Conservation (phyloP, 2,113 vertebrate species). For the Paedocypris sp. region DNA sequence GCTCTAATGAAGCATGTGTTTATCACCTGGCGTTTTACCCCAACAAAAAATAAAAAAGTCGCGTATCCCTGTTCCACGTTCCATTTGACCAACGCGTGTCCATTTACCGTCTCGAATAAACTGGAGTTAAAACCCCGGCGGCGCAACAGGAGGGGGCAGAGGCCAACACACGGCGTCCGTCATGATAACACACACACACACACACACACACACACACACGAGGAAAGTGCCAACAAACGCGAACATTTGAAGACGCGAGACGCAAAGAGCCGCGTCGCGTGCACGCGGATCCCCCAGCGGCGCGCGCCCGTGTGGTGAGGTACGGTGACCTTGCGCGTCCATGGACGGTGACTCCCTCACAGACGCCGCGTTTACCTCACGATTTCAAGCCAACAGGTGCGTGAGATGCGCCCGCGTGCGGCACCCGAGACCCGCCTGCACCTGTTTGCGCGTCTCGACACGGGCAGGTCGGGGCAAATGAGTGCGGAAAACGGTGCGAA, state of each 20-base stretch:
- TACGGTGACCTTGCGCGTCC: constrained; percentile 30
- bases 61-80: too few relatives aligned
- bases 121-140: too few relatives aligned
- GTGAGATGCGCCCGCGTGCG: not conserved
- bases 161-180: not conserved
- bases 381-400: constrained; percentile 25
- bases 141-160: constrained; percentile 20
- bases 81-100: not conserved
- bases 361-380: not conserved
- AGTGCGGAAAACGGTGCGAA: not conserved
- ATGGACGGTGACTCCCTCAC: constrained; percentile 18
- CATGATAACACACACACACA: not conserved
- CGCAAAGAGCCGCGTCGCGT: not conserved
- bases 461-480: not conserved
- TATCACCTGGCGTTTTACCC: too few relatives aligned
- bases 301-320: constrained; percentile 16
- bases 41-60: too few relatives aligned
- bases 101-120: too few relatives aligned
- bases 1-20: too few relatives aligned
- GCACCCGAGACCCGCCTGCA: not conserved
- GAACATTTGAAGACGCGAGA: not conserved
- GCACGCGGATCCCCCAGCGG: not conserved
- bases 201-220: not conserved
- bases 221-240: not conserved
- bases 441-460: constrained; percentile 20